Percentiles rank a stretch among this genome's conserved stretches.
phyloP scores from a whole-genome alignment of 64 coral and sea anemone species.

The Pocillopora damicornis region DNA sequence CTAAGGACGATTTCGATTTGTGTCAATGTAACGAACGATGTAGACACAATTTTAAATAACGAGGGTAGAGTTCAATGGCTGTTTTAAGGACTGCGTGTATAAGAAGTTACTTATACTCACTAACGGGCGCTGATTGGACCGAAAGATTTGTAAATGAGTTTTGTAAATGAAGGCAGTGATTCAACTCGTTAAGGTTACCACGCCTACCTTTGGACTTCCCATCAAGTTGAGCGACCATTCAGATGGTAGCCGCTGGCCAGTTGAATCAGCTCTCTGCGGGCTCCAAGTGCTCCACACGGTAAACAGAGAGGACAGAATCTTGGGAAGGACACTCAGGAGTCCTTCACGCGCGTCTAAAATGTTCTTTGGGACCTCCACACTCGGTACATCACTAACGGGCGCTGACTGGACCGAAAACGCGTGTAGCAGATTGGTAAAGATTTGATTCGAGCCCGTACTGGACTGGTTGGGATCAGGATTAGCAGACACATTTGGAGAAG shows the following conservation, averaged over 20 bases:
- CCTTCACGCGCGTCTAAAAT: conserved; percentile 87
- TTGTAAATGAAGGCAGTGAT: not conserved
- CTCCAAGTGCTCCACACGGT: conserved; percentile 85
- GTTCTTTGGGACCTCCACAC: conserved; percentile 66
- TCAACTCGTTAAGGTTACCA: not conserved
- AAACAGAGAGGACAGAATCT: conserved; percentile 69
- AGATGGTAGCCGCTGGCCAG: conserved; percentile 54
- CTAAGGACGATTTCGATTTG: too few species aligned
- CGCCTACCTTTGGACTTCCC: conserved; percentile 77
- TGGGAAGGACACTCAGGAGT: conserved; percentile 75
- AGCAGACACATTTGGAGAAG: conserved; percentile 6
- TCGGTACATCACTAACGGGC: conserved; percentile 55
- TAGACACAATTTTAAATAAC: too few species aligned
- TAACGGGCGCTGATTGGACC: too few species aligned
- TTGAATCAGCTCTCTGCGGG: conserved; percentile 40
- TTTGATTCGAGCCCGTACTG: conserved; percentile 32
- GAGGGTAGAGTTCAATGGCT: too few species aligned
- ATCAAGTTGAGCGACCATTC: conserved; percentile 59
- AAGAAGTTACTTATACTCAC: too few species aligned
- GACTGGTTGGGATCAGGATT: conserved; percentile 62
- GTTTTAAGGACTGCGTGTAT: too few species aligned
- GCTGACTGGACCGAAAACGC: conserved; percentile 85
- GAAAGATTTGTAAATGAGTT: not conserved
- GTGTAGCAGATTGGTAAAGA: conserved; percentile 95
- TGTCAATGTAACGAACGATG: too few species aligned